Evolutionary conservation across 2,113 vertebrate species (phyloP), one percentile per base, ranked within the genome.

Genomic region (Oryzias celebensis): DNA sequence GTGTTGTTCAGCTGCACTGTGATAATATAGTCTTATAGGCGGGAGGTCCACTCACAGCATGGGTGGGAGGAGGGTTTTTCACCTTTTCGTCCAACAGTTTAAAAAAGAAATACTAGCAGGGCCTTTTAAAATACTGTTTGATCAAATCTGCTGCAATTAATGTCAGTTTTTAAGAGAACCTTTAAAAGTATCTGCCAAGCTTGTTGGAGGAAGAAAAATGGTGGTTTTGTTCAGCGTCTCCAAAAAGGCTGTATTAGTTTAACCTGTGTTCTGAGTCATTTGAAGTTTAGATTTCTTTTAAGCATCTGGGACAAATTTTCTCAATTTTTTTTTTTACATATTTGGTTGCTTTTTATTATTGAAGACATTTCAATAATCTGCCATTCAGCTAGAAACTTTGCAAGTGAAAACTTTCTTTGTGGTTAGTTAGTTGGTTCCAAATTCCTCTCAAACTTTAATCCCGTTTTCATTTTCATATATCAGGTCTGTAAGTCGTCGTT

Each of bases 71-170:
- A 36, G 10, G 36, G 36, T 36, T 36, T 36, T 36, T 36, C 31
- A 36, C 31, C 7, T 36, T 36, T 36, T 36, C 8, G 7, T 36
- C 36, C 36, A 36, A 36, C 36, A 36, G 36, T 12, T 36, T 36
- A 36, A 36, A 36, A 36, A 36, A 36, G 10, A 36, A 36, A 10
- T 2, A 2, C 36, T 44, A 50, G 44, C 53, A 66, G 17, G 65
- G 63, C 73, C 75, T 86, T 85, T 76, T 85, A 85, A 73, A 80
- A 74, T 58, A 51, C 73, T 76, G 52, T 8, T 70, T 42, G 52
- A 58, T 49, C 41, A 24, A 77, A 80, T 73, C 24, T 36, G 52
- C 52, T 26, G 18, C 43, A 51, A 5, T 8, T 14, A 6, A n/a
- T 45, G 62, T 54, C n/a, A 53, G 18, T 73, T 20, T 42, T 36